A percentile compares a stretch with the other conserved stretches of the same genome.
phyloP scores from a whole-genome alignment of 1,140 invertebrate genomes.

The Acromyrmex echinatior region DNA sequence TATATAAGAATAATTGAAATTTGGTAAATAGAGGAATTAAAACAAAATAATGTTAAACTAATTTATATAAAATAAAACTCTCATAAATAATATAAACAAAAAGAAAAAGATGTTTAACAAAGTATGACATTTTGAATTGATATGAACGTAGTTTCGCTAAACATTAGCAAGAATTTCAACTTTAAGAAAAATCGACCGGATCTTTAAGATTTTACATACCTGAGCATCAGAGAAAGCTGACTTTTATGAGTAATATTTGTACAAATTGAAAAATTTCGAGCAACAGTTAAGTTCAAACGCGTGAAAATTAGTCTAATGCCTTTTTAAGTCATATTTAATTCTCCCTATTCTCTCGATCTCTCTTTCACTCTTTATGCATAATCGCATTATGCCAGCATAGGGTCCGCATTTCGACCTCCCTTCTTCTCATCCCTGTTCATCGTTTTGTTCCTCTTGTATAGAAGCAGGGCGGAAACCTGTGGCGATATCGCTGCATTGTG shows the following conservation, averaged over 20 bases:
- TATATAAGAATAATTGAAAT: not conserved
- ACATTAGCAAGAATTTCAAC: not conserved
- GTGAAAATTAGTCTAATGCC: slow-evolving; percentile 59
- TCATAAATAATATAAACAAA: not conserved
- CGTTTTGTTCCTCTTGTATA: slow-evolving; percentile 53
- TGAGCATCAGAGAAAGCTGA: not conserved
- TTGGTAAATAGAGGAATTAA: not conserved
- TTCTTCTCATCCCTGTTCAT: slow-evolving; percentile 24
- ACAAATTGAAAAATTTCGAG: slow-evolving; percentile 9
- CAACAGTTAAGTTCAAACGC: slow-evolving; percentile 18
- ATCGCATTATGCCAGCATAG: slow-evolving; percentile 54
- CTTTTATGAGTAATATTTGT: slow-evolving; percentile 1
- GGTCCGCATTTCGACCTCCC: slow-evolving; percentile 21
- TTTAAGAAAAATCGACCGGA: not conserved
- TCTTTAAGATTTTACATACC: not conserved
- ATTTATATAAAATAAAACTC: not conserved
- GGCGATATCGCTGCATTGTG: slow-evolving; percentile 52
- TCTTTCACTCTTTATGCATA: slow-evolving; percentile 41
- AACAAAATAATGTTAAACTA: not conserved
- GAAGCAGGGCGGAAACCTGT: slow-evolving; percentile 24
- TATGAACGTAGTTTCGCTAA: not conserved
- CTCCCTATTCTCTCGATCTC: slow-evolving; percentile 25
- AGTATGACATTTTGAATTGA: not conserved
- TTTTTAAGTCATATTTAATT: slow-evolving; percentile 67
- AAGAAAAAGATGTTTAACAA: not conserved